Base-by-base conservation (phyloP, 2,113 vertebrate genomes). In the Nesoenas mayeri region DNA sequence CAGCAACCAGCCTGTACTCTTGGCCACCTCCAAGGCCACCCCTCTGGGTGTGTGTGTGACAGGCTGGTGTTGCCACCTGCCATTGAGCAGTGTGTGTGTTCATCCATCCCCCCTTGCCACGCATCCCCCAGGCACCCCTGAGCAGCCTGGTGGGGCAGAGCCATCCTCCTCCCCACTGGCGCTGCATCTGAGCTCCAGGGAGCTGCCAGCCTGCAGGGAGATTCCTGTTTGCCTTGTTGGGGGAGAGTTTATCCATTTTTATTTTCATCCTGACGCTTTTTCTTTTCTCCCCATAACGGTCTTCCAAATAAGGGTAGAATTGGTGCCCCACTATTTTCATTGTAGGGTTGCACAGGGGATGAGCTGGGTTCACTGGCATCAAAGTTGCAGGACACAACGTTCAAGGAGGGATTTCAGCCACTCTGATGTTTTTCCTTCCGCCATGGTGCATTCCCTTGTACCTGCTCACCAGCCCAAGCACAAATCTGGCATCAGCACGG, bases 21-120 rank as follows among this genome's bases (percentile, higher is more conserved):
- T 0, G 0, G 40, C 77, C 31, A 61, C 60, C 65, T 81, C 44
- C 69, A 67, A 58, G 38, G 48, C 51, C 34, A 50, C 40, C 14
- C 7, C 2, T 1, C 17, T 64, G 50, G 4, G 22, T 44, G 9
- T 22, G 14, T 18, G 10, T 79, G 54, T 77, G 47, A 69, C 79
- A 66, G 72, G 47, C 75, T 14, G 5, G 60, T 12, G 14, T 67
- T 90, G 88, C 94, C 86, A 83, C 71, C 91, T 91, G 81, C 70
- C 2, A 21, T 50, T 79, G 56, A 79, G 38, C 53, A 32, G 44
- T 14, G 6, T 44, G 42, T 44, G 16, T 17, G 16, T 44, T 16
- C 3, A 0, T 80, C 60, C 5, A 3, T 90, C 17, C 54, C 31
- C 38, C 13, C 48, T 56, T 0, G 1, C 54, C 10, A 10, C 67